Base-by-base conservation (phyloP, 2,113 vertebrate species). In the Thunnus thynnus region DNA sequence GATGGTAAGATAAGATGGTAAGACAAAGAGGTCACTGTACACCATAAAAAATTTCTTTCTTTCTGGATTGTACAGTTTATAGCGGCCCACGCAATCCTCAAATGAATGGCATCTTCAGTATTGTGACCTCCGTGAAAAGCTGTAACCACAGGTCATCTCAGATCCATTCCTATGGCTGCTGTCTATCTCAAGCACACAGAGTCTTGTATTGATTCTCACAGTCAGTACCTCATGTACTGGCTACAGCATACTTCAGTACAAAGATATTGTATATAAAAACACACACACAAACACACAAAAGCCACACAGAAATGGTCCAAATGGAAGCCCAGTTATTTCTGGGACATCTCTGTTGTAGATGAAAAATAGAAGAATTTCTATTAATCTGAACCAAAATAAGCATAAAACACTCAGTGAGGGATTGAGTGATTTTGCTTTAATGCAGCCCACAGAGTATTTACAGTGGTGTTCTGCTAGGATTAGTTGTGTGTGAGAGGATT, bases 401-500 rank as follows among this genome's bases (percentile, higher is more conserved):
- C 77, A 89, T 89, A 87, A 91, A 90, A 90, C 76, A 84, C 82
- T 87, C 82, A 89, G 87, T 63, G 84, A 91, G 86, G 91, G 92
- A 89, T 91, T 91, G 93, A 90, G 87, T 91, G 92, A 93, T 93
- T 93, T 93, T 74, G 78, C 86, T 87, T 88, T 90, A 90, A 89
- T 91, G 84, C 92, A 90, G 88, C 89, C 89, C 88, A 88, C 85
- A 80, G 85, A 92, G 93, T 91, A 88, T 92, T 93, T 91, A 92
- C 93, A 91, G 91, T 88, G 92, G 91, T 92, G 89, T 93, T 93
- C 86, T 89, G 91, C 87, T 73, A 82, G 93, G 94, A 95, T 95
- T 94, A 94, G 88, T 92, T 82, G 86, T 88, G 83, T 92, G 82
- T 91, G 94, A 95, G 92, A 89, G 91, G 94, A 95, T 95, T 95